Conservation (phyloP, 2,113 vertebrate species). For the Sturnira hondurensis region DNA sequence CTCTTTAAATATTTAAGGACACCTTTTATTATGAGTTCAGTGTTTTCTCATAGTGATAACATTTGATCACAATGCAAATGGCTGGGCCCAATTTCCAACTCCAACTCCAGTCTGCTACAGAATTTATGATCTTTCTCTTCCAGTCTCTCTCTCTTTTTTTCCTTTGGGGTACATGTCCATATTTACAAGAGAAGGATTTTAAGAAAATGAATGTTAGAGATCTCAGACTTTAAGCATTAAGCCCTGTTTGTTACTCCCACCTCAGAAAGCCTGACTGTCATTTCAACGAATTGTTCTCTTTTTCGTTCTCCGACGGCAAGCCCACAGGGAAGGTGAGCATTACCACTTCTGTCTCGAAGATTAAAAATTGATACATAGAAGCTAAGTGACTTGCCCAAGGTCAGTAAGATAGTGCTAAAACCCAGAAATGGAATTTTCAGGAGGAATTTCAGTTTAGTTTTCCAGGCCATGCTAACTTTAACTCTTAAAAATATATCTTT, state of each 20-base stretch:
- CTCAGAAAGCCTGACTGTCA: slow-evolving; percentile 31
- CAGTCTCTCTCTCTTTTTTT: neutral
- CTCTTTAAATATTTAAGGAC: slow-evolving; percentile 47
- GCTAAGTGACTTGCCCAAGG: slow-evolving; percentile 46
- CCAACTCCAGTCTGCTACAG: neutral
- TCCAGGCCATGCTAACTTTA: neutral
- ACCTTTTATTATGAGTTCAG: slow-evolving; percentile 9
- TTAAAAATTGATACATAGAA: slow-evolving; percentile 52
- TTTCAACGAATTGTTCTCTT: slow-evolving; percentile 25
- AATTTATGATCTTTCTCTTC: neutral
- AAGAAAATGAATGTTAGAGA: slow-evolving; percentile 38
- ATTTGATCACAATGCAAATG: slow-evolving; percentile 25
- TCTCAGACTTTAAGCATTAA: slow-evolving; percentile 26
- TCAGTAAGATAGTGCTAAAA: slow-evolving; percentile 33
- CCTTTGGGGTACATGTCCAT: neutral
- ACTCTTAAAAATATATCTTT: slow-evolving; percentile 40
- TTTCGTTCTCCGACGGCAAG: neutral
- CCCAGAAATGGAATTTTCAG: slow-evolving; percentile 5
- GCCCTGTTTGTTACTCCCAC: neutral
- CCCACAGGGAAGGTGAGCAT: slow-evolving; percentile 12
- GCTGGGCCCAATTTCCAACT: neutral
- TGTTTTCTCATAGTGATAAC: slow-evolving; percentile 27
- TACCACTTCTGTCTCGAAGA: slow-evolving; percentile 19
- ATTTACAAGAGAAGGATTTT: neutral
- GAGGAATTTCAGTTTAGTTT: neutral